These are phyloP conservation scores for Arrhamphus sclerolepis DNA, from an alignment of 2,797 vertebrate genomes.

Conservation along the genomic window DNA sequence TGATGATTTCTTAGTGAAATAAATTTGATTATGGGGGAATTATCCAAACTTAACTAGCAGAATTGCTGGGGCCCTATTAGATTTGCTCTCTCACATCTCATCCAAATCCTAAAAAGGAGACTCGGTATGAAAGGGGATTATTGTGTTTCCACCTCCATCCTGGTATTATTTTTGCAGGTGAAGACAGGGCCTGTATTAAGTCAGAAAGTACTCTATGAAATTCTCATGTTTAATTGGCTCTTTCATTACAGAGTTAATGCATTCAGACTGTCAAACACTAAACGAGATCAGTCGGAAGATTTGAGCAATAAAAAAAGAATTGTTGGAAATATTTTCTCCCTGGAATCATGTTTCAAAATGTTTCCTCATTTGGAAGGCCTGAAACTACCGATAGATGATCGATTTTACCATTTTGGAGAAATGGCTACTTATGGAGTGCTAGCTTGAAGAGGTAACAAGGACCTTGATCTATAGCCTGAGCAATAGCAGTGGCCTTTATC, in stretches of 20 bases:
- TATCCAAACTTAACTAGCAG: not conserved
- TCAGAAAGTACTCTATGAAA: constrained; percentile 5
- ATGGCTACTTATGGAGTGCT: too few relatives aligned
- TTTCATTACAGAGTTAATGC: constrained; percentile 6
- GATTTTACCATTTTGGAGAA: too few relatives aligned
- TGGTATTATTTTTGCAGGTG: constrained; percentile 48
- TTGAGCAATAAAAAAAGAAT: constrained; percentile 4
- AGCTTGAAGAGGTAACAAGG: constrained; percentile 38
- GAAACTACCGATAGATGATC: too few relatives aligned
- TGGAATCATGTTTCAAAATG: not conserved
- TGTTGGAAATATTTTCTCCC: not conserved
- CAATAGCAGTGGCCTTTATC: constrained; percentile 46
- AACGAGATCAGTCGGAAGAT: constrained; percentile 21
- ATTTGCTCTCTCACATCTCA: constrained; percentile 12
- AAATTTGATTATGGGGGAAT: constrained; percentile 26
- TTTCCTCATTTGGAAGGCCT: too few relatives aligned
- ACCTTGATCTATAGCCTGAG: constrained; percentile 34
- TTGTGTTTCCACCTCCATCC: constrained; percentile 24
- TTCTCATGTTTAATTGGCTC: constrained; percentile 20
- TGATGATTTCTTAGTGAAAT: constrained; percentile 9
- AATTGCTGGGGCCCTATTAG: constrained; percentile 1
- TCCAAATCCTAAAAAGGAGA: constrained; percentile 38
- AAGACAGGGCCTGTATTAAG: constrained; percentile 6
- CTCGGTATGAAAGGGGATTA: constrained; percentile 36
- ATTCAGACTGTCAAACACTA: not conserved